These are phyloP conservation scores for Toxostoma redivivum DNA, from an alignment of 2,113 vertebrate genomes.

Conservation along the genomic window DNA sequence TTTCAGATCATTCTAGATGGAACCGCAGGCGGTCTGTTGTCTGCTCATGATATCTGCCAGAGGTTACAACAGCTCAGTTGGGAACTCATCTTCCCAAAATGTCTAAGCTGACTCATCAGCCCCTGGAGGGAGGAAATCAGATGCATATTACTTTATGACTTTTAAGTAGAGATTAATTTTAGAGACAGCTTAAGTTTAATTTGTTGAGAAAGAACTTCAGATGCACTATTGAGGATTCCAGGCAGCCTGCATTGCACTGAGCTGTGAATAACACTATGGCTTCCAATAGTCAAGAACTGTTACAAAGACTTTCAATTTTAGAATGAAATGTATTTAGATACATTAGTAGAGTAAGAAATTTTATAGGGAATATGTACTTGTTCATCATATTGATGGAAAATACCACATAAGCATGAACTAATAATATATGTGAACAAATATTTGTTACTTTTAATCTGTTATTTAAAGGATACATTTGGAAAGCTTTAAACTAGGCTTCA, in stretches of 20 bases:
- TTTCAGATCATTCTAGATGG: conserved; percentile 72
- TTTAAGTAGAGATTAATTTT: conserved; percentile 6
- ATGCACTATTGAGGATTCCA: conserved; percentile 7
- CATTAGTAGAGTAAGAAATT: not conserved
- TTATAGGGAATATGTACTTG: conserved; percentile 1
- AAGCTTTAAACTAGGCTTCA: conserved; percentile 4
- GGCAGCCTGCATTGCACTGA: not conserved
- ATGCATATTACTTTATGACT: not conserved
- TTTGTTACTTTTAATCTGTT: conserved; percentile 25
- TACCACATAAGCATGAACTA: conserved; percentile 7
- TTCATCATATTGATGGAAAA: conserved; percentile 72
- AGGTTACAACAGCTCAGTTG: not conserved
- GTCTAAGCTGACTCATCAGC: not conserved
- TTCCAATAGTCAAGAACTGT: conserved; percentile 6
- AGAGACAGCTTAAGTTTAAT: not conserved
- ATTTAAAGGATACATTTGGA: conserved; percentile 17
- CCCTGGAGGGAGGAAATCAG: conserved; percentile 3
- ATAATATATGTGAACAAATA: conserved; percentile 14
- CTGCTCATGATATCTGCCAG: conserved; percentile 60
- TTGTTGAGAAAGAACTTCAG: not conserved
- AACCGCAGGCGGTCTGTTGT: conserved; percentile 47
- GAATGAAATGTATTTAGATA: conserved; percentile 15
- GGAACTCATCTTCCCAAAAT: not conserved
- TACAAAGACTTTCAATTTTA: conserved; percentile 16
- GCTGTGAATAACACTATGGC: not conserved